These are phyloP conservation scores for Arion vulgaris DNA, from an alignment of 1,140 invertebrate genomes.

Conservation along the genomic window DNA sequence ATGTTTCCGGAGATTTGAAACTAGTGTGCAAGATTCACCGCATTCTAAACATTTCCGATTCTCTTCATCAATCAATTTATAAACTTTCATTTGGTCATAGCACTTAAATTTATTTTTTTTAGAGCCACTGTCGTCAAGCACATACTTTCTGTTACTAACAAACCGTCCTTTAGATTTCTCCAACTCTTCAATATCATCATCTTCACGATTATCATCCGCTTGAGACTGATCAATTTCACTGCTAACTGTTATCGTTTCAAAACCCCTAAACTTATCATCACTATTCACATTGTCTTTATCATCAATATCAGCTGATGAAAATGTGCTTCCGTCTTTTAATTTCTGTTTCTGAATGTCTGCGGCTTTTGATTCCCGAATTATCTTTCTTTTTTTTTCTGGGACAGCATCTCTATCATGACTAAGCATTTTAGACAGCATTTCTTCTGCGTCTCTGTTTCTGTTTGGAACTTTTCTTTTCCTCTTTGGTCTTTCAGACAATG, in stretches of 20 bases:
- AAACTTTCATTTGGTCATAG: constrained; percentile 15
- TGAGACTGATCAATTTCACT: not conserved
- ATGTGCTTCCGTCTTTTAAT: not conserved
- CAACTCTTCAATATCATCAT: not conserved
- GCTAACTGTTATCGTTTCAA: not conserved
- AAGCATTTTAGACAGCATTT: constrained; percentile 32
- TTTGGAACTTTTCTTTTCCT: constrained; percentile 33
- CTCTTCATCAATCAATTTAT: constrained; percentile 55
- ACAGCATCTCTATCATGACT: constrained; percentile 7
- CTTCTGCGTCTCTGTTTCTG: constrained; percentile 18
- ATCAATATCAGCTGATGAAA: not conserved
- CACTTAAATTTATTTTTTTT: constrained; percentile 20
- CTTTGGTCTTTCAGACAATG: constrained; percentile 37
- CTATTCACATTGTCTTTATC: not conserved
- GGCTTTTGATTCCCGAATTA: not conserved
- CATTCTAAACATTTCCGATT: constrained; percentile 69
- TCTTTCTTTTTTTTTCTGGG: not conserved
- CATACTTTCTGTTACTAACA: constrained; percentile 21
- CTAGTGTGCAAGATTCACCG: constrained; percentile 60
- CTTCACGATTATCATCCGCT: not conserved
- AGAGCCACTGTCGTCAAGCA: not conserved
- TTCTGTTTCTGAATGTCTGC: not conserved
- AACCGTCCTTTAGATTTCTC: constrained; percentile 22
- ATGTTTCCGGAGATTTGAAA: constrained; percentile 71
- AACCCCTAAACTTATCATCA: not conserved